A percentile compares a stretch with the other conserved stretches of the same genome.
phyloP scores from a whole-genome alignment of 2,113 vertebrate species.

The Oreochromis tanganicae region DNA sequence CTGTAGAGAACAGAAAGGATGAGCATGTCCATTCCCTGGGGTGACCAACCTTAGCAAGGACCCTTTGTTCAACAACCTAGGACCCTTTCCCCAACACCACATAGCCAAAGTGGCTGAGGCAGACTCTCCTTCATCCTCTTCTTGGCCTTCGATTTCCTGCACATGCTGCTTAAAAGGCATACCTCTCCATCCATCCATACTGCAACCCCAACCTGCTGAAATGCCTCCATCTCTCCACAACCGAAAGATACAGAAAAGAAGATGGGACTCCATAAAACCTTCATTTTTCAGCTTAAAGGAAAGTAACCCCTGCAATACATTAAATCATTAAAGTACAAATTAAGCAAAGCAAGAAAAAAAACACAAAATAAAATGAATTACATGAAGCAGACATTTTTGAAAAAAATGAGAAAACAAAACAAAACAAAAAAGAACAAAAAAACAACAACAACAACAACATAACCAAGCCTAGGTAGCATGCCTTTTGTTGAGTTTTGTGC shows the following conservation, averaged over 20 bases:
- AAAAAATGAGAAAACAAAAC: constrained; percentile 33
- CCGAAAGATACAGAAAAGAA: constrained; percentile 48
- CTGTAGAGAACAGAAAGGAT: constrained; percentile 84
- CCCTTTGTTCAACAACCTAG: constrained; percentile 44
- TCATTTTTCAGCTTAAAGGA: constrained; percentile 44
- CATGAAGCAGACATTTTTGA: constrained; percentile 40
- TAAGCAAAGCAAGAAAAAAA: neutral
- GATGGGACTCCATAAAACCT: constrained; percentile 42
- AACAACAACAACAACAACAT: constrained; percentile 25
- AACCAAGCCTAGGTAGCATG: constrained; percentile 73
- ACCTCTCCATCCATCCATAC: constrained; percentile 73
- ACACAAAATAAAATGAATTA: neutral
- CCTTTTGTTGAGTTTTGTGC: constrained; percentile 70
- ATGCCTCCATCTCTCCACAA: constrained; percentile 68
- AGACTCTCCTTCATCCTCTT: constrained; percentile 61
- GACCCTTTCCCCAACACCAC: constrained; percentile 67
- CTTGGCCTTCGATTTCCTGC: constrained; percentile 63
- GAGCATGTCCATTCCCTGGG: constrained; percentile 79
- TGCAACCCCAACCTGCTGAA: constrained; percentile 78
- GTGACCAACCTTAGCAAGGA: constrained; percentile 68
- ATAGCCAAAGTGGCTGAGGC: constrained; percentile 67
- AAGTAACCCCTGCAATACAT: constrained; percentile 44
- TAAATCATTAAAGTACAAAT: neutral
- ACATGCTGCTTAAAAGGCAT: constrained; percentile 79
- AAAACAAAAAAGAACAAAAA: neutral